These are phyloP conservation scores for Pseudomyrmex sp. DNA, from an alignment of 1,140 invertebrate species.

Conservation along the genomic window DNA sequence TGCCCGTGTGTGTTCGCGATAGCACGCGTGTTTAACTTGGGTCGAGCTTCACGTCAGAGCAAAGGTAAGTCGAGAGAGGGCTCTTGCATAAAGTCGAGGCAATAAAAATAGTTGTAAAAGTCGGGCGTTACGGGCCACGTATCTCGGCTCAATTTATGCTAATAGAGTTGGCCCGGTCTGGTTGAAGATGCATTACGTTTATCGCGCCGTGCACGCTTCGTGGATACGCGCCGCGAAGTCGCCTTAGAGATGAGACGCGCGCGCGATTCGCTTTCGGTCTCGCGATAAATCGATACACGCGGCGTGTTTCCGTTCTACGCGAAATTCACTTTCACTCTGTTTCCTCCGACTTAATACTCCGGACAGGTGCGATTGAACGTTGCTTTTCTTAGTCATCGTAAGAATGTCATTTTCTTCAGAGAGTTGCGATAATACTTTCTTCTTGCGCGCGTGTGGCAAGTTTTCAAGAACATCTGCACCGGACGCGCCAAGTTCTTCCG, in stretches of 20 bases:
- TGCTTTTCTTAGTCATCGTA: background rate
- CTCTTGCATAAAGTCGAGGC: slow-evolving; percentile 74
- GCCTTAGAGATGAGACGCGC: slow-evolving; percentile 36
- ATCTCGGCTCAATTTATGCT: slow-evolving; percentile 80
- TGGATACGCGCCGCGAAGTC: slow-evolving; percentile 52
- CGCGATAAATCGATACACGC: slow-evolving; percentile 7
- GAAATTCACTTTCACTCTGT: slow-evolving; percentile 17
- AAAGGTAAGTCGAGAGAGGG: slow-evolving; percentile 40
- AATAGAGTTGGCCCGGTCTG: slow-evolving; percentile 76
- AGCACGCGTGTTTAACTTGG: slow-evolving; percentile 51
- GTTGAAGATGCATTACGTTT: slow-evolving; percentile 77
- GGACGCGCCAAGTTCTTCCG: background rate
- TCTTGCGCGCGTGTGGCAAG: background rate
- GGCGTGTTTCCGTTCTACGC: background rate
- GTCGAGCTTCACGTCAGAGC: background rate
- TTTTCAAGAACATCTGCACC: background rate
- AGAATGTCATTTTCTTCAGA: background rate
- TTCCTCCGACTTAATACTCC: background rate
- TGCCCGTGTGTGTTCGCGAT: slow-evolving; percentile 37
- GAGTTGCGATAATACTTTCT: background rate
- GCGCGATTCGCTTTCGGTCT: background rate
- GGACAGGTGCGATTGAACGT: background rate
- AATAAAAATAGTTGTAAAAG: slow-evolving; percentile 82
- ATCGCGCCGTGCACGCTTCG: slow-evolving; percentile 69
- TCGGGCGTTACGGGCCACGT: slow-evolving; percentile 78